These are phyloP conservation scores for Melipona quadrifasciata DNA, from an alignment of 1,140 invertebrate genomes.

Conservation along the genomic window DNA sequence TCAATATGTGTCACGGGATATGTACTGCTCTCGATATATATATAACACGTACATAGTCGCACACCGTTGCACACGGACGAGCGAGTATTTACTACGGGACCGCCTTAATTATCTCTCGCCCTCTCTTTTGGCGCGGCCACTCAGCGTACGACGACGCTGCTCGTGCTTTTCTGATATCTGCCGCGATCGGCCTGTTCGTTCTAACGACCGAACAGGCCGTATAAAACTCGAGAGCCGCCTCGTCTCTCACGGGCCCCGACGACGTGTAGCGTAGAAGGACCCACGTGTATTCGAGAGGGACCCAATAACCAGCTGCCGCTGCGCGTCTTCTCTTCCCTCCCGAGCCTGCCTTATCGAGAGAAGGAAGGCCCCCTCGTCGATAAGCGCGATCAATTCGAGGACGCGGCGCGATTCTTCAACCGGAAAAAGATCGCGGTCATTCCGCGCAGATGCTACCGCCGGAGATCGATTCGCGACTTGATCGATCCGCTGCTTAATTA, in stretches of 20 bases:
- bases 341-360: constrained; percentile 11
- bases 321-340: constrained; percentile 2
- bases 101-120: constrained; percentile 78
- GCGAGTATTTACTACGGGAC: constrained; percentile 71
- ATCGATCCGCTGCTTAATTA: constrained; percentile 32
- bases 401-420: constrained; percentile 38
- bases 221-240: constrained; percentile 13
- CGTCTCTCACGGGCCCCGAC: constrained; percentile 22
- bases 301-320: constrained; percentile 40
- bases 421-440: neutral
- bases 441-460: neutral
- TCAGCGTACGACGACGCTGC: constrained; percentile 32
- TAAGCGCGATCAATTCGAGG: constrained; percentile 34
- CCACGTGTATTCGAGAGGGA: constrained; percentile 14
- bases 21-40: constrained; percentile 63
- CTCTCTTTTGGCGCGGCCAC: constrained; percentile 56
- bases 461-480: neutral
- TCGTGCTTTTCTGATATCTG: constrained; percentile 62
- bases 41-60: too few relatives aligned
- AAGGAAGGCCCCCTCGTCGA: neutral
- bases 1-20: constrained; percentile 80
- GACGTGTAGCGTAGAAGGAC: neutral
- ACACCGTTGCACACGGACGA: constrained; percentile 20
- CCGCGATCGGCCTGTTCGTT: constrained; percentile 58
- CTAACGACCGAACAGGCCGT: constrained; percentile 56